Base-by-base conservation (phyloP, 2,888 invertebrate genomes). In the Sesia bembeciformis region DNA sequence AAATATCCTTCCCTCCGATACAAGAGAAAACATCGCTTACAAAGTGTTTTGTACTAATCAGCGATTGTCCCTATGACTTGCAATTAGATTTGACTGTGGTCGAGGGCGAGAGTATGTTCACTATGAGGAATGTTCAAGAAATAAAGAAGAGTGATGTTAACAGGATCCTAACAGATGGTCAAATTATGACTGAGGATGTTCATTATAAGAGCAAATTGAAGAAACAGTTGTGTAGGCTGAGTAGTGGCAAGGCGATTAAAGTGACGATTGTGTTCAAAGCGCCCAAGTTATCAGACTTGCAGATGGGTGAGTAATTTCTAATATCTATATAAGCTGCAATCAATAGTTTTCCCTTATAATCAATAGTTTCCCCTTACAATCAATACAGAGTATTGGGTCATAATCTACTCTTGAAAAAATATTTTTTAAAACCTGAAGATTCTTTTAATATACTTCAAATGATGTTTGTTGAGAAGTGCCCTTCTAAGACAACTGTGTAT, bases 81-180 rank as follows among this genome's bases (percentile, higher is more conserved):
- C 78, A 82, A 54, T 57, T 89, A 23, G 77, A 77, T 41, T 59
- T 89, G 23, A 76, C 79, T 0, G 62, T 88, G 0, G 65, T 65
- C 0, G 82, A 81, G 55, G 77, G 78, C 0, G 78, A 79, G 0
- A 75, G 66, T 52, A 63, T 80, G 52, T 89, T 87, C 55, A 60
- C 69, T 3, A 84, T 89, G 3, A 81, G 70, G 55, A 79, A 66
- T 41, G 79, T 84, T 38, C 85, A 86, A 51, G 87, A 87, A 58
- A 83, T 89, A 55, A 82, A 70, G 56, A 85, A 81, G 58, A 60
- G 60, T 8, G 88, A 88, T 55, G 76, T 87, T 0, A 84, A 78
- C 57, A 86, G 83, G 56, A 78, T 78, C 3, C 58, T 86, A 52
- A 69, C 76, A 67, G 81, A 85, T 3, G 66, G 73, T 0, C 75